Percentiles rank a stretch among this genome's conserved stretches.
phyloP scores from a whole-genome alignment of 2,797 vertebrate species.

The Salarias fasciatus region DNA sequence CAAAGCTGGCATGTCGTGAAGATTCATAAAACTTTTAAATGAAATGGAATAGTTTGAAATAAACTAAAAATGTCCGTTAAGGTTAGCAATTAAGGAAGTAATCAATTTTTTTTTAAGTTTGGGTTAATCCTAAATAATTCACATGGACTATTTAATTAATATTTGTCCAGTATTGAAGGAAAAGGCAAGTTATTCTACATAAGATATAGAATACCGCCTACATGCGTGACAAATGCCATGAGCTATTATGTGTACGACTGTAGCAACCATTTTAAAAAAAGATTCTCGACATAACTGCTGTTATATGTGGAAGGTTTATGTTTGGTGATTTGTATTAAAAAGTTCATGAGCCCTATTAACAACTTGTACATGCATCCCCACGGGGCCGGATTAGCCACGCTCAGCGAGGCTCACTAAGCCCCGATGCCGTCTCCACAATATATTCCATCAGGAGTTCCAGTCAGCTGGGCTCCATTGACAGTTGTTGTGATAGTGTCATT shows the following conservation, averaged over 20 bases:
- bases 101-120: too few relatives aligned
- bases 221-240: too few relatives aligned
- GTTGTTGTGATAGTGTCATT: not conserved
- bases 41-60: too few relatives aligned
- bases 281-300: not conserved
- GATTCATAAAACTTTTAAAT: too few relatives aligned
- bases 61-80: too few relatives aligned
- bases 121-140: too few relatives aligned
- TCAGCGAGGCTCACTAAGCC: conserved; percentile 2
- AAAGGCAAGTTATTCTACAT: not conserved
- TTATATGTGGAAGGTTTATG: not conserved
- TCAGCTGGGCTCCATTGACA: conserved; percentile 2
- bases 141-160: conserved; percentile 9
- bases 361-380: conserved; percentile 9
- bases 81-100: too few relatives aligned
- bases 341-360: conserved; percentile 17
- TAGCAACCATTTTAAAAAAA: not conserved
- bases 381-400: conserved; percentile 2
- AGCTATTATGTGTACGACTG: too few relatives aligned
- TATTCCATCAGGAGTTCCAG: conserved; percentile 8
- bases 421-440: conserved; percentile 8
- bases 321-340: conserved; percentile 9
- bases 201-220: too few relatives aligned
- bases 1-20: too few relatives aligned
- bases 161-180: not conserved